Base-by-base conservation (phyloP, 2,888 invertebrate genomes). In the Spisula solida region DNA sequence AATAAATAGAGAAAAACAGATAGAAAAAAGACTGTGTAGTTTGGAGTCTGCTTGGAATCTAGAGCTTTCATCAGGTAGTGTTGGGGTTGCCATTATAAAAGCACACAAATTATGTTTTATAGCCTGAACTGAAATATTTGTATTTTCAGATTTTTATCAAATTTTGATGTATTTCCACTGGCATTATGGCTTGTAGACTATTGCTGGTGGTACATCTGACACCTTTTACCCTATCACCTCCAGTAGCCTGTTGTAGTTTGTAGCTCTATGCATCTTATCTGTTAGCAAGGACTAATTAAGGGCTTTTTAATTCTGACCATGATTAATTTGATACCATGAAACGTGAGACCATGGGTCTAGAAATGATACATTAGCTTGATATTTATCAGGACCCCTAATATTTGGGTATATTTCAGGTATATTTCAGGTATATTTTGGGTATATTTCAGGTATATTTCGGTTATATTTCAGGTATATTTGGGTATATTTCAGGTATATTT, bases 231-330 rank as follows among this genome's bases (percentile, higher is more conserved):
- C 41, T 41, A 41, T 41, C 41, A 41, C 41, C 41, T 5, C 8
- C 41, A 41, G 56, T 41, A n/a, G 31, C 34, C 85, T 56, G 56
- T 56, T 78, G 51, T 85, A 55, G 41, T 41, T 41, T 85, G 55
- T 48, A 20, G 78, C 51, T 55, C 25, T 41, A 79, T 78, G 41
- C 85, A 34, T 55, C 25, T 48, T 75, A 81, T 84, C 82, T 60
- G 81, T 86, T 84, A 87, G 82, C 78, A 82, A 84, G 78, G 60
- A 82, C 87, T 89, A 89, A 89, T 89, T 84, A 86, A 81, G 70
- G 75, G 34, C 31, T 34, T 75, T 41, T 75, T 75, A 75, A 31
- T 75, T 34, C 75, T 81, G 85, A 89, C 89, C 81, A 75, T 84
- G 87, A 87, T 87, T 29, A 89, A 89, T 85, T 75, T 87, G 89